Evolutionary conservation across 2,888 invertebrate genomes (phyloP), one percentile per base, ranked within the genome.

Genomic region (Deilephila porcellus): DNA sequence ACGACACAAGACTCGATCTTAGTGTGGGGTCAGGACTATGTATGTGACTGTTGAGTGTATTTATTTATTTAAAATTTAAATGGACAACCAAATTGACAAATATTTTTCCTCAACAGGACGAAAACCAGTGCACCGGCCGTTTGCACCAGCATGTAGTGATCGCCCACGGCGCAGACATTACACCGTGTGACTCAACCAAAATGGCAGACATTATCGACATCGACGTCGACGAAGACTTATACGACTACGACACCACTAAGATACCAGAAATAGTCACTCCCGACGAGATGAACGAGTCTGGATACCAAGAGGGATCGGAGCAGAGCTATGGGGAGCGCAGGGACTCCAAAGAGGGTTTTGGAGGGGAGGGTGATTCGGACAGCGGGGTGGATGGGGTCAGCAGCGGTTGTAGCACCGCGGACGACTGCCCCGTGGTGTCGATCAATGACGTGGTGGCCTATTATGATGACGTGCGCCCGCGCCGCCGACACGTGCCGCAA

Each of bases 381-480:
- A 93, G 95, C 79, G 95, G 95, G 70, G 95, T 96, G 82, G 95
- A 95, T 74, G 96, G 96, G 73, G 95, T 95, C 74, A 95, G 95
- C 88, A 94, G 94, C 80, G 95, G 95, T 11, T 95, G 96, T 81
- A 95, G 95, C 82, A 91, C 95, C 60, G 95, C 92, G 60, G 96
- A 96, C 75, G 95, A 95, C 85, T 95, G 95, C 83, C 95, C 95
- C 20, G 95, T 95, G 80, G 95, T 95, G 81, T 95, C 95, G 2
- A 93, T 94, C 75, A 95, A 95, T 73, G 94, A 95, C 75, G 94
- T 94, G 77, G 93, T 95, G 74, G 95, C 94, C 71, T 95, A 94
- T 76, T 95, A 94, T 74, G 94, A 94, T 71, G 93, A 93, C 78
- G 88, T 94, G 70, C 83, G 93, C 52, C 94, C 93, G 76, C 81